These are phyloP conservation scores for Micromys minutus DNA, from an alignment of 2,113 vertebrate species.

Conservation along the genomic window DNA sequence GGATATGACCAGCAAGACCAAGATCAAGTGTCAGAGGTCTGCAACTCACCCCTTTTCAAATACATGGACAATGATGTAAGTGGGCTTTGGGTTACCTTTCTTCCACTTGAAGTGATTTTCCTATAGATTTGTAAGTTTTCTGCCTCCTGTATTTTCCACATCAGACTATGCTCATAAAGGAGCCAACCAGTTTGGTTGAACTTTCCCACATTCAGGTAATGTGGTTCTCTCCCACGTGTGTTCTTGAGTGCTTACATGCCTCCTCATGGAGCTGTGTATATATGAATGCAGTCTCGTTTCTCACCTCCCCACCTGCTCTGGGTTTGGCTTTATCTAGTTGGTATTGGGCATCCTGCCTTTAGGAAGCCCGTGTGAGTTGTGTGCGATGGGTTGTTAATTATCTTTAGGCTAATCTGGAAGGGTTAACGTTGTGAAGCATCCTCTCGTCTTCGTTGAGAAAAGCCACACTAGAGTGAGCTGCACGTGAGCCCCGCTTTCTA, in stretches of 20 bases:
- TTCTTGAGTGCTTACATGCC: neutral
- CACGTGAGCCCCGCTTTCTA: neutral
- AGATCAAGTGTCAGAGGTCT: slow-evolving; percentile 94
- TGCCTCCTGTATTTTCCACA: neutral
- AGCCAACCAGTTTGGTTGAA: neutral
- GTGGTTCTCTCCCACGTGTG: rapidly evolving
- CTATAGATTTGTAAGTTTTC: neutral
- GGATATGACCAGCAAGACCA: slow-evolving; percentile 98
- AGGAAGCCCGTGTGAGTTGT: neutral
- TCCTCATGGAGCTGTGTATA: neutral
- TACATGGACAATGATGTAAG: slow-evolving; percentile 99
- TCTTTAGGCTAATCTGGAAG: neutral
- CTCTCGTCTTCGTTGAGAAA: neutral
- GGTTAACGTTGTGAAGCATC: neutral
- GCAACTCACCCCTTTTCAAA: slow-evolving; percentile 96
- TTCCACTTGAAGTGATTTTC: neutral
- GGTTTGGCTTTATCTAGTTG: neutral
- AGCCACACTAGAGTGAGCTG: rapidly evolving
- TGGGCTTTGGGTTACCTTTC: slow-evolving; percentile 22
- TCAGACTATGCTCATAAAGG: neutral
- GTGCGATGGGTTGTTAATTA: neutral
- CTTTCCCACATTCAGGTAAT: neutral
- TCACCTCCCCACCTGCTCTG: neutral
- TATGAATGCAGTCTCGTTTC: neutral
- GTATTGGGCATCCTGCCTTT: neutral